Conservation (phyloP, 1,140 invertebrate species). For the Neodiprion pinetum region DNA sequence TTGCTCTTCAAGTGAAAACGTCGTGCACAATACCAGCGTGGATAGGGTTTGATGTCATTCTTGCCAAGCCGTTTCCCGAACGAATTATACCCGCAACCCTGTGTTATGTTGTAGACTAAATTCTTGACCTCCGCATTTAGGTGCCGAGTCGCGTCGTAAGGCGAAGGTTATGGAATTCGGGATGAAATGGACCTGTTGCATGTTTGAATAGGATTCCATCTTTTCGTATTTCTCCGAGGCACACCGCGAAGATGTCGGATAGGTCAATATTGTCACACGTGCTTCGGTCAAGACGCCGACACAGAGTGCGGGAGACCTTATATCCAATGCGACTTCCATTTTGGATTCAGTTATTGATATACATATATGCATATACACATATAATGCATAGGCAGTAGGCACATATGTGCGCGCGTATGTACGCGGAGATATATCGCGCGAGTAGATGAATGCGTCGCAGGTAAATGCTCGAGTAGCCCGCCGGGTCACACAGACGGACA, state of each 20-base stretch:
- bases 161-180: neutral
- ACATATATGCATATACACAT: neutral
- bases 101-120: neutral
- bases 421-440: too few species aligned
- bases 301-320: constrained; percentile 2
- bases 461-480: too few species aligned
- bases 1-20: too few species aligned
- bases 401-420: too few species aligned
- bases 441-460: too few species aligned
- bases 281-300: constrained; percentile 29
- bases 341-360: neutral
- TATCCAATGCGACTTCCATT: neutral
- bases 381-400: too few species aligned
- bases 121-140: neutral
- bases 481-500: too few species aligned
- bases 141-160: neutral
- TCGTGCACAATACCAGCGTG: too few species aligned
- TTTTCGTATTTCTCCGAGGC: neutral
- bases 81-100: too few species aligned
- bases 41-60: too few species aligned
- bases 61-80: too few species aligned
- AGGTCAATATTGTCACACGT: constrained; percentile 57
- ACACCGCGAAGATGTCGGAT: neutral
- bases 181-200: constrained; percentile 3
- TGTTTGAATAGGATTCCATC: constrained; percentile 3